Percentiles rank a stretch among this genome's conserved stretches.
Evolutionary conservation across 37 sponge, comb jelly and placozoan species (phyloP).

Genomic region (Halichondria panicea): DNA sequence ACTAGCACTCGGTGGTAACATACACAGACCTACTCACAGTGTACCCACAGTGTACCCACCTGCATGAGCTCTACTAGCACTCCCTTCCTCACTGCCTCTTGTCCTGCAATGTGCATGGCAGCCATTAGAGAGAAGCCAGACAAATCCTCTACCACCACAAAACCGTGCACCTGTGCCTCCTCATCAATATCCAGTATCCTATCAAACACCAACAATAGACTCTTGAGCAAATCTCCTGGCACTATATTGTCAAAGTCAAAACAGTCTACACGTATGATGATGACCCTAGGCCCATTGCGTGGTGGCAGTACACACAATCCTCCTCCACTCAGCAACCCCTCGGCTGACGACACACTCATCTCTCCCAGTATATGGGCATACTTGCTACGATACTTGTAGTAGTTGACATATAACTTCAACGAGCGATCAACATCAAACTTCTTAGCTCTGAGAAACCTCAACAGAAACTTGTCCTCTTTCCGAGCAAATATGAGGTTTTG

Average conservation of each 20-base stretch:
- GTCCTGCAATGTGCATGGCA: constrained; percentile 14
- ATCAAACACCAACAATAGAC: constrained; percentile 43
- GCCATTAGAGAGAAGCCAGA: constrained; percentile 26
- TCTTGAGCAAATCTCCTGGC: background rate
- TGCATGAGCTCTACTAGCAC: constrained; percentile 41
- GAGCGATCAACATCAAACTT: constrained; percentile 68
- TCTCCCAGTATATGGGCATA: constrained; percentile 47
- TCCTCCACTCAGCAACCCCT: constrained; percentile 10
- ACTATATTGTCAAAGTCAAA: constrained; percentile 2
- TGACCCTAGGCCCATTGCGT: constrained; percentile 12
- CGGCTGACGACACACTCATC: constrained; percentile 4
- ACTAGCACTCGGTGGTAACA: constrained; percentile 14
- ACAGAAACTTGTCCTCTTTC: constrained; percentile 56
- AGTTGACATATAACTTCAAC: constrained; percentile 43
- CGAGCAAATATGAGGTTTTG: constrained; percentile 11
- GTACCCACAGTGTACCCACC: background rate
- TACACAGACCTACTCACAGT: background rate
- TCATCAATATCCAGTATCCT: constrained; percentile 61
- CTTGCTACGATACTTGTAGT: constrained; percentile 39
- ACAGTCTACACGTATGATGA: background rate
- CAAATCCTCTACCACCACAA: constrained; percentile 33
- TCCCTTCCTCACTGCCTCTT: constrained; percentile 21
- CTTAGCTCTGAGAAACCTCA: constrained; percentile 55
- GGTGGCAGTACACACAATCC: constrained; percentile 18
- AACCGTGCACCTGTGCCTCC: constrained; percentile 75